Evolutionary conservation across 1,140 invertebrate species (phyloP).

Genomic region (Metopolophium dirhodum): DNA sequence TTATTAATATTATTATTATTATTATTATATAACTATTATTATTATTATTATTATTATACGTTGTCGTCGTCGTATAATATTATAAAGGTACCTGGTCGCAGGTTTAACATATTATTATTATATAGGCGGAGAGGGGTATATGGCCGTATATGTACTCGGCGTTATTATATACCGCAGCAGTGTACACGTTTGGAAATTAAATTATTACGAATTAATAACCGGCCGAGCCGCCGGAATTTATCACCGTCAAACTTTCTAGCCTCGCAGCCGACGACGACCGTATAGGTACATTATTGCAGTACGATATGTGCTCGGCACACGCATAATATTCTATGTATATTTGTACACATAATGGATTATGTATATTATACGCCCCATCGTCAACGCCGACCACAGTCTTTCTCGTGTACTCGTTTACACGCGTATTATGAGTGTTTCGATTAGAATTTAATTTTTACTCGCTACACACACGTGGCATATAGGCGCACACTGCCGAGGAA

Average conservation of each 20-base stretch:
- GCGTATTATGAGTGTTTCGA: background rate
- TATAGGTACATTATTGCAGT: background rate
- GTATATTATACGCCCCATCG: background rate
- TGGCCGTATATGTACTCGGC: background rate
- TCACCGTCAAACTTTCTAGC: slow-evolving; percentile 35
- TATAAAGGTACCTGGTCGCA: background rate
- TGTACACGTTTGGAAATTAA: slow-evolving; percentile 26
- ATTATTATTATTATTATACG: background rate
- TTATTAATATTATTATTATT: slow-evolving; percentile 18
- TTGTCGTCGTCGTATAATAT: background rate
- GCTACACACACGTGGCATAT: no score
- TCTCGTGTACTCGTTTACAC: background rate
- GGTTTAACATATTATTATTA: background rate
- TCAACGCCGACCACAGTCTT: background rate
- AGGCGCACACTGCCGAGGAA: no score
- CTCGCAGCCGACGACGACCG: background rate
- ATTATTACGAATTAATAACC: slow-evolving; percentile 42
- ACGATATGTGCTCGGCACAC: background rate
- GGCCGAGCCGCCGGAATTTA: slow-evolving; percentile 17
- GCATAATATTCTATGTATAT: background rate
- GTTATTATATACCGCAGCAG: background rate
- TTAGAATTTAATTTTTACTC: background rate
- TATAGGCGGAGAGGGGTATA: background rate
- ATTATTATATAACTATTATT: background rate
- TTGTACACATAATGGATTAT: no score